Base-by-base conservation (phyloP, 2,888 invertebrate genomes). In the Spisula solida region DNA sequence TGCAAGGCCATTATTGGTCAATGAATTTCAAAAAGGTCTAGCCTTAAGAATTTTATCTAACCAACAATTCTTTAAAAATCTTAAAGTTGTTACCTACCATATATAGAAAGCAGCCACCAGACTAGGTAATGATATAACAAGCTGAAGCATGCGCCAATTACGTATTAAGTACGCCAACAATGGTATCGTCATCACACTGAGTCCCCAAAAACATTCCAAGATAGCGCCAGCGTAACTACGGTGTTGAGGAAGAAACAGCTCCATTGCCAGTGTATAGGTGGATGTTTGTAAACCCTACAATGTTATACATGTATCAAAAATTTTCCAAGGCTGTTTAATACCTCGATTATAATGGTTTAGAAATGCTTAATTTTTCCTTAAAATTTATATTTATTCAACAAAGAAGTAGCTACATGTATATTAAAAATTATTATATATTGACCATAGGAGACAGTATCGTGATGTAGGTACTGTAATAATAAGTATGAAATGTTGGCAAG, bases 141-240 rank as follows among this genome's bases (percentile, higher is more conserved):
- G 95, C 92, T 97, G 97, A 16, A 97, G 96, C 85, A 97, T 96
- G 70, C 97, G 96, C 97, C 97, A 97, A 93, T 97, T 96, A 16
- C 97, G 96, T 70, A 97, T 95, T 20, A 96, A 94, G 91, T 97
- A 97, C 51, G 97, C 97, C 48, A 97, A 93, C 0, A 95, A 95
- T 5, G 97, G 97, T 20, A 97, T 94, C 48, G 97, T 92, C 70
- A 97, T 95, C 55, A 97, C 96, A 29, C 97, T 97, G 8, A 97
- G 88, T 0, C 97, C 97, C 97, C 97, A 97, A 90, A 97, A 97
- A 66, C 97, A 95, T 93, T 97, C 97, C 94, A 97, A 96, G 66
- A 97, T 95, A 70, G 97, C 96, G 1, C 97, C 97, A 0, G 97
- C 97, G 84, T 96, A 94, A 14, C 97, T 97, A 16, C 97, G 96